phyloP scores from a whole-genome alignment of 2,113 vertebrate species.

The Cryptomyrus ogoouensis region DNA sequence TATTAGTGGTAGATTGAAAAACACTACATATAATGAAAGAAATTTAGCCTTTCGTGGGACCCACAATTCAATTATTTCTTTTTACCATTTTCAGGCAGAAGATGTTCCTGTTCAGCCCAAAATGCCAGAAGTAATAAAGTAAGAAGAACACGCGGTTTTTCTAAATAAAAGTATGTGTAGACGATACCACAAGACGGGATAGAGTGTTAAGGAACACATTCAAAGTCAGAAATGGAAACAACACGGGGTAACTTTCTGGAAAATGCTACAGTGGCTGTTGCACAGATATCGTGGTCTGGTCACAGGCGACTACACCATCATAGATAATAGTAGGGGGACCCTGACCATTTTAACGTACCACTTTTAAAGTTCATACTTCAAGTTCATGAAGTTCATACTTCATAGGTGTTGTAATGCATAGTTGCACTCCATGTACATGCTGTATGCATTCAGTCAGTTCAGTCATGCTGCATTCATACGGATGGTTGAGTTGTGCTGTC shows the following conservation, averaged over 20 bases:
- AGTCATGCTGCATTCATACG: not conserved
- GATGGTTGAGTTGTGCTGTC: too few relatives aligned
- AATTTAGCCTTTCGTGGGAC: not conserved
- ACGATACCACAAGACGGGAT: not conserved
- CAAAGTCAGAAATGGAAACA: not conserved
- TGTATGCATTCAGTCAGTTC: not conserved
- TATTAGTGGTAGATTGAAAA: not conserved
- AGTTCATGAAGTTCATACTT: too few relatives aligned
- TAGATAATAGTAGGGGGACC: too few relatives aligned
- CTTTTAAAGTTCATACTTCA: not conserved
- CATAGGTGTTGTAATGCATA: too few relatives aligned
- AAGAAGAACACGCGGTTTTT: conserved; percentile 26
- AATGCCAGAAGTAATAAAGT: conserved; percentile 82
- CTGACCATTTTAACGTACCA: too few relatives aligned
- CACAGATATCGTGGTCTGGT: not conserved
- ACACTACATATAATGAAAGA: not conserved
- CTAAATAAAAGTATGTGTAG: not conserved
- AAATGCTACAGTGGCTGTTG: not conserved
- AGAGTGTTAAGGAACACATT: not conserved
- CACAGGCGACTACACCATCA: too few relatives aligned
- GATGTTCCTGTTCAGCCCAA: conserved; percentile 67
- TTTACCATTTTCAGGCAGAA: conserved; percentile 45
- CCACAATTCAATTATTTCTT: conserved; percentile 19
- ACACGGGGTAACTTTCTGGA: not conserved
- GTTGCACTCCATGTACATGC: not conserved